Evolutionary conservation across 2,797 vertebrate genomes (phyloP).

Genomic region (Hyperoplus lanceolatus): DNA sequence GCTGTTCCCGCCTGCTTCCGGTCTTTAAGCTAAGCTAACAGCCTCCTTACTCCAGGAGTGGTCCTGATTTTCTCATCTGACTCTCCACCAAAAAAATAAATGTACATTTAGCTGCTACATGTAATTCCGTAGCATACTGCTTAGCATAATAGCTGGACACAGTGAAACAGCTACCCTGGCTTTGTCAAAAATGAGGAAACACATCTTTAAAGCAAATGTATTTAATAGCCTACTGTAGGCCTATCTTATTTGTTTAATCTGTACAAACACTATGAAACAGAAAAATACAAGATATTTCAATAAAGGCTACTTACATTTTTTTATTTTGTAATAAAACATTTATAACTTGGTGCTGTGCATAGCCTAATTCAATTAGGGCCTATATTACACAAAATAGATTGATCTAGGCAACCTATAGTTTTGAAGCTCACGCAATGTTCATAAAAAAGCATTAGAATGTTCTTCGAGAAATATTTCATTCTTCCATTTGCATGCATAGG

Average conservation of each 20-base stretch:
- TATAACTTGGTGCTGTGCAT: background rate
- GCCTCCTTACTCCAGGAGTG: background rate
- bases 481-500: background rate
- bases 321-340: background rate
- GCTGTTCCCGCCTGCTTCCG: background rate
- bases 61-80: background rate
- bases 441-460: background rate
- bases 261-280: too few species aligned
- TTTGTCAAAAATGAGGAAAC: background rate
- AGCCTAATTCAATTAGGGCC: background rate
- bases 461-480: background rate
- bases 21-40: background rate
- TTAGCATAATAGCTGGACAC: too few species aligned
- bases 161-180: too few species aligned
- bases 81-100: background rate
- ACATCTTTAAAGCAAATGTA: background rate
- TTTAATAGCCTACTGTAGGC: too few species aligned
- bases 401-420: background rate
- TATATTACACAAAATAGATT: background rate
- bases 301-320: too few species aligned
- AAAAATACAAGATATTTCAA: too few species aligned
- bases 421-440: background rate
- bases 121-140: too few species aligned
- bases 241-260: too few species aligned
- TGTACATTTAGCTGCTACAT: too few species aligned